These are phyloP conservation scores for Brachionus sp. DNA, from an alignment of 1,140 invertebrate species.

Conservation along the genomic window DNA sequence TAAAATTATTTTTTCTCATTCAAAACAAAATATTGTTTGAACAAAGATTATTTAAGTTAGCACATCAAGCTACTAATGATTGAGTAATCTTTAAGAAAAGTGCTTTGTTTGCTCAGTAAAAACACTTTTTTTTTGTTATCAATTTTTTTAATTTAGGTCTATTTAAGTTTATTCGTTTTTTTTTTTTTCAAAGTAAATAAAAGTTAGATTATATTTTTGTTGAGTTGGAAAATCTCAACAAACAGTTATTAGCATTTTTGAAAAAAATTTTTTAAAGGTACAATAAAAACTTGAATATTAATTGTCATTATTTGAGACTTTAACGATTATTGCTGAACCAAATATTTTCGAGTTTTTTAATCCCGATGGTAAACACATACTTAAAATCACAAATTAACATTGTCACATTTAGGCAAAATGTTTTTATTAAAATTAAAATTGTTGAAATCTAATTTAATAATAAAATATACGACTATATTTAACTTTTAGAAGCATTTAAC, in stretches of 20 bases:
- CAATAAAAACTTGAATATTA: constrained; percentile 32
- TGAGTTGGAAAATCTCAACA: neutral
- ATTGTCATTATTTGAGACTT: neutral
- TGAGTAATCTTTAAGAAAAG: neutral
- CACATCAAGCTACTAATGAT: neutral
- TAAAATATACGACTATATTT: neutral
- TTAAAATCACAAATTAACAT: constrained; percentile 37
- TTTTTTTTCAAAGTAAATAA: neutral
- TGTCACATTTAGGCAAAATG: constrained; percentile 36
- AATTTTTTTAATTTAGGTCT: neutral
- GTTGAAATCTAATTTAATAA: constrained; percentile 4
- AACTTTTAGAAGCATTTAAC: constrained; percentile 22
- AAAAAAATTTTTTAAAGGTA: neutral
- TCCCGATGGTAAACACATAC: constrained; percentile 26
- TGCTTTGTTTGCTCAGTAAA: neutral
- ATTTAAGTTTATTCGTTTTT: neutral
- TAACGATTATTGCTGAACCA: constrained; percentile 18
- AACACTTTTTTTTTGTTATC: neutral
- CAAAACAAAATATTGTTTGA: neutral
- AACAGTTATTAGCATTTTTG: constrained; percentile 14
- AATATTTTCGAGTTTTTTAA: neutral
- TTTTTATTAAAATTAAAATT: neutral
- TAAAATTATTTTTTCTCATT: neutral
- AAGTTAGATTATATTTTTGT: neutral
- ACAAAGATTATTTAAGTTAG: neutral